Conservation (phyloP, 2,888 invertebrate species). For the Drosophila eohydei region DNA sequence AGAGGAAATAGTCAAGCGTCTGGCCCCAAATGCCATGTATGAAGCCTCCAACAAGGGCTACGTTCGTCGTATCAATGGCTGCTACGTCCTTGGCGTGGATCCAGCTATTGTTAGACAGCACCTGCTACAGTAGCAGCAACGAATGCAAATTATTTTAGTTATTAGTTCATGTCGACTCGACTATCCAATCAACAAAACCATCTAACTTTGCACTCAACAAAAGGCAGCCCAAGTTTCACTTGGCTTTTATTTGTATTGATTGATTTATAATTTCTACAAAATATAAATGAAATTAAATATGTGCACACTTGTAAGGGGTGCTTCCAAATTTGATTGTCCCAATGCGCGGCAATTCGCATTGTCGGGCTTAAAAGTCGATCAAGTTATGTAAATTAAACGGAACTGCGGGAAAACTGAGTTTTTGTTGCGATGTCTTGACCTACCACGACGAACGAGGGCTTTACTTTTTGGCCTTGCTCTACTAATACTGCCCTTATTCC, state of each 20-base stretch:
- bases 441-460: no score
- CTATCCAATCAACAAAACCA: not conserved
- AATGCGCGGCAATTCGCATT: no score
- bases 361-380: no score
- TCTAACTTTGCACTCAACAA: not conserved
- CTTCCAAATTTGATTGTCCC: no score
- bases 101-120: conserved; percentile 3
- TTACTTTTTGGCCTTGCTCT: no score
- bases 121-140: not conserved
- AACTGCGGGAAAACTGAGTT: no score
- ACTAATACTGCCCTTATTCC: no score
- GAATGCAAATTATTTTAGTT: conserved; percentile 8
- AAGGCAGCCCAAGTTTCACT: not conserved
- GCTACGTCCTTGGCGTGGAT: conserved; percentile 11
- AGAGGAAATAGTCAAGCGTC: conserved; percentile 20
- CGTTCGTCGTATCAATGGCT: conserved; percentile 19
- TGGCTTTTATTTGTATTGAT: not conserved
- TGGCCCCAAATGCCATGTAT: conserved; percentile 34
- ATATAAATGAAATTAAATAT: not conserved
- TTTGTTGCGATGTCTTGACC: no score
- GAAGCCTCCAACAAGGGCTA: conserved; percentile 34
- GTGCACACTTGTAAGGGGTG: not conserved
- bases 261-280: conserved; percentile 1
- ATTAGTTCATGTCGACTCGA: not conserved
- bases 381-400: no score